Conservation (phyloP, 2,113 vertebrate genomes). For the Apus apus region DNA sequence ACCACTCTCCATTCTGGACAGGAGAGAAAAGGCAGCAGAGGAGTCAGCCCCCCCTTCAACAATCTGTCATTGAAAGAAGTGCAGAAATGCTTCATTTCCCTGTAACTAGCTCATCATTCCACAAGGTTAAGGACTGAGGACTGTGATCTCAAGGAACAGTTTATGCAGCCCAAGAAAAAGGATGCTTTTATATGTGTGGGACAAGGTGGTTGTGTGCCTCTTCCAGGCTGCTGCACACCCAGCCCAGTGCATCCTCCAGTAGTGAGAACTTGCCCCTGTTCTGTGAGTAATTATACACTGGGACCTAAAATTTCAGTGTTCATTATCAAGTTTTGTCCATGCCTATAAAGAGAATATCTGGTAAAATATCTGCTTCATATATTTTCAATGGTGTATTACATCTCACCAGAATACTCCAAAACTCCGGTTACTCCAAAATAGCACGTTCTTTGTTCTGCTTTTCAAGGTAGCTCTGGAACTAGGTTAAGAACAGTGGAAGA, state of each 20-base stretch:
- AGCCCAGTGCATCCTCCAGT: accelerated
- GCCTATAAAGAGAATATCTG: not conserved
- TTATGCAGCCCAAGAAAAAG: not conserved
- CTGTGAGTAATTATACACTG: not conserved
- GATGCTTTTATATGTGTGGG: accelerated
- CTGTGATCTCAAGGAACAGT: not conserved
- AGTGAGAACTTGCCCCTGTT: not conserved
- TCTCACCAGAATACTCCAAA: not conserved
- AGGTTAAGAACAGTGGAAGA: not conserved
- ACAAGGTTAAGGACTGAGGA: not conserved
- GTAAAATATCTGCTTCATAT: not conserved
- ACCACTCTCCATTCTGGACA: not conserved
- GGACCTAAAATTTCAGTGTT: not conserved
- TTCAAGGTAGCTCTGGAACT: not conserved
- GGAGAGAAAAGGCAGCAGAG: not conserved
- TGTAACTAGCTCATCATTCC: not conserved
- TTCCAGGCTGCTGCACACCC: accelerated
- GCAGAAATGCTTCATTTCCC: not conserved
- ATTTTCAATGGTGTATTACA: not conserved
- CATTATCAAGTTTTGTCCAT: not conserved
- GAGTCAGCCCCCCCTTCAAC: not conserved
- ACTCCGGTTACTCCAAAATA: not conserved
- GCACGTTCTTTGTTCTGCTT: not conserved
- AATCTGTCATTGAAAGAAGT: accelerated
- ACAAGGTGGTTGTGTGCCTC: not conserved